A percentile compares a stretch with the other conserved stretches of the same genome.
These are phyloP conservation scores for Leptinotarsa peninsularis DNA, from an alignment of 2,888 invertebrate genomes.

Conservation along the genomic window DNA sequence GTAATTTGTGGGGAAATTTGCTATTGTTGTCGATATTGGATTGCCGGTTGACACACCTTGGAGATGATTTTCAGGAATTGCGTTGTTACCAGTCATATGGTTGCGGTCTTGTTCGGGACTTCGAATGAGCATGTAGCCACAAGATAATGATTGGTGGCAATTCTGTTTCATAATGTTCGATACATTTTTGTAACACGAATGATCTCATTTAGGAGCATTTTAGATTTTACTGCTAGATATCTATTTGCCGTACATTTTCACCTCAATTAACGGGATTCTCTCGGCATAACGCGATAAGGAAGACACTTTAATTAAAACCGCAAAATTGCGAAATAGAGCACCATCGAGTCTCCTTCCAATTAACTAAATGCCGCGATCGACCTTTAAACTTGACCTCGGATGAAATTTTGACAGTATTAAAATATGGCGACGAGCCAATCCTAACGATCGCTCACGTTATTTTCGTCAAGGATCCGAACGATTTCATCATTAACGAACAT, in stretches of 20 bases:
- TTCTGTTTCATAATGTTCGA: too few species aligned
- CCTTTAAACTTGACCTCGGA: conserved; percentile 47
- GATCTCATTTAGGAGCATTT: too few species aligned
- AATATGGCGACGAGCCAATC: conserved; percentile 16
- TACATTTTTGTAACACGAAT: too few species aligned
- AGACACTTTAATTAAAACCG: not conserved
- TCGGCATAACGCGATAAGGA: not conserved
- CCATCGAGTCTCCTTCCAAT: conserved; percentile 26
- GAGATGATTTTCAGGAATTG: conserved; percentile 33
- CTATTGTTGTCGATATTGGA: conserved; percentile 19
- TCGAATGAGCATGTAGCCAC: not conserved
- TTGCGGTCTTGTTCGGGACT: conserved; percentile 21
- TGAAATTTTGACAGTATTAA: conserved; percentile 36
- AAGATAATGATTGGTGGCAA: too few species aligned
- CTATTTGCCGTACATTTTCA: too few species aligned
- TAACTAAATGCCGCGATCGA: conserved; percentile 26
- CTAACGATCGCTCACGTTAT: conserved; percentile 9
- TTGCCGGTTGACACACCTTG: conserved; percentile 36
- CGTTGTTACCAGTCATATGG: conserved; percentile 17
- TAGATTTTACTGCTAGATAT: too few species aligned
- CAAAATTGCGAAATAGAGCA: not conserved
- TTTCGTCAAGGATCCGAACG: conserved; percentile 19
- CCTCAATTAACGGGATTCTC: not conserved
- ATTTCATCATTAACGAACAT: conserved; percentile 17
- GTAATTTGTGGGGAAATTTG: conserved; percentile 21